Conservation (phyloP, 1,140 invertebrate species). For the Caenorhabditis briggsae region DNA sequence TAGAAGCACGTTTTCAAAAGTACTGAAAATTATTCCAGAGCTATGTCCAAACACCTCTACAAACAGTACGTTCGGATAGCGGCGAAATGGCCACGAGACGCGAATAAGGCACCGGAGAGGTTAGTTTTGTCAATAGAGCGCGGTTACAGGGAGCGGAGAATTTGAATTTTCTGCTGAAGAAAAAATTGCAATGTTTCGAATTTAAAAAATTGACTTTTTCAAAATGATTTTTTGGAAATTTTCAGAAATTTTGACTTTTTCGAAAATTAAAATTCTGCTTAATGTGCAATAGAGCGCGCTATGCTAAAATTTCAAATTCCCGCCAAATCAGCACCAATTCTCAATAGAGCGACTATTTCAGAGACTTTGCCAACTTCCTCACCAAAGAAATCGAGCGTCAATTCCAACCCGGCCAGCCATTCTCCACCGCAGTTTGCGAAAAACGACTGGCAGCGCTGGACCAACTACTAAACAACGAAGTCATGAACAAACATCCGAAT, state of each 20-base stretch:
- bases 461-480: conserved; percentile 37
- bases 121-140: not conserved
- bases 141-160: not conserved
- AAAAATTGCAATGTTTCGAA: too few relatives aligned
- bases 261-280: too few relatives aligned
- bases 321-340: not conserved
- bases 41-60: conserved; percentile 56
- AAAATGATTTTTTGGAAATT: not conserved
- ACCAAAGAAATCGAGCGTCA: conserved; percentile 57
- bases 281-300: not conserved
- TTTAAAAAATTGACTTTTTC: not conserved
- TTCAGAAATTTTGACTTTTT: not conserved
- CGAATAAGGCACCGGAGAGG: conserved; percentile 45
- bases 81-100: conserved; percentile 58
- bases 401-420: not conserved
- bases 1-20: not conserved
- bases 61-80: conserved; percentile 60
- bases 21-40: not conserved
- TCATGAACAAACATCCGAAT: conserved; percentile 36
- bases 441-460: conserved; percentile 55
- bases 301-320: not conserved
- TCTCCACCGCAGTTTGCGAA: conserved; percentile 1
- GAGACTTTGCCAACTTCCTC: conserved; percentile 39
- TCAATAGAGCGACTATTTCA: not conserved
- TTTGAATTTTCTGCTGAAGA: too few relatives aligned